Evolutionary conservation across 2,888 invertebrate species (phyloP), one percentile per base, ranked within the genome.

Genomic region (Latrodectus elegans): DNA sequence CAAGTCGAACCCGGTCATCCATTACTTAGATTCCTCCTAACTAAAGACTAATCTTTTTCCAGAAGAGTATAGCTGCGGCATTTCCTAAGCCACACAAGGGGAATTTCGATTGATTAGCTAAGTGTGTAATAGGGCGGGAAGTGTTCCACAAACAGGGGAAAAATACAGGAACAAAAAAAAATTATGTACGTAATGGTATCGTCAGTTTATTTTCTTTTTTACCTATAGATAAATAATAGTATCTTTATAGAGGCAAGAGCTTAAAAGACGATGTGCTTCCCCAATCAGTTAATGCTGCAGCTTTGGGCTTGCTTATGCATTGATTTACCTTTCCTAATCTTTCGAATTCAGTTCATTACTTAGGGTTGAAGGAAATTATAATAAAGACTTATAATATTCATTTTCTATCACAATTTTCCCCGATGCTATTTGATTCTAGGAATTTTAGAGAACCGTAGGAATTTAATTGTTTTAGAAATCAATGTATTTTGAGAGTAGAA

Each of bases 31-130:
- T 80, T 80, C 80, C 60, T 80, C 80, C 55, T 72, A 72, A 80
- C 80, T 80, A 65, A 72, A 80, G 80, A 80, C 80, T 80, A 80
- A 80, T 80, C 80, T 80, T 80, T 72, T 52, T 64, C 64, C 17
- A 51, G 65, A 72, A 80, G 72, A 73, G 55, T 64, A 73, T 73
- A 80, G 64, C 72, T 73, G 72, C 72, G 72, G 72, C 68, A 52
- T 77, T 77, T 73, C 72, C 49, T 80, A 80, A 80, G 80, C 80
- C 64, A 65, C 80, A 80, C 51, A 80, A 80, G 80, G 72, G 80
- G 80, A 80, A 73, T 80, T 72, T 73, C 80, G 73, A 80, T 80
- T 80, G 80, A 80, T 80, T 80, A 80, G 80, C 64, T 60, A 26
- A 55, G 72, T 72, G 72, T 72, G 71, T 80, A 80, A 80, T 73